Base-by-base conservation (phyloP, 2,797 vertebrate genomes). In the Falco naumanni region DNA sequence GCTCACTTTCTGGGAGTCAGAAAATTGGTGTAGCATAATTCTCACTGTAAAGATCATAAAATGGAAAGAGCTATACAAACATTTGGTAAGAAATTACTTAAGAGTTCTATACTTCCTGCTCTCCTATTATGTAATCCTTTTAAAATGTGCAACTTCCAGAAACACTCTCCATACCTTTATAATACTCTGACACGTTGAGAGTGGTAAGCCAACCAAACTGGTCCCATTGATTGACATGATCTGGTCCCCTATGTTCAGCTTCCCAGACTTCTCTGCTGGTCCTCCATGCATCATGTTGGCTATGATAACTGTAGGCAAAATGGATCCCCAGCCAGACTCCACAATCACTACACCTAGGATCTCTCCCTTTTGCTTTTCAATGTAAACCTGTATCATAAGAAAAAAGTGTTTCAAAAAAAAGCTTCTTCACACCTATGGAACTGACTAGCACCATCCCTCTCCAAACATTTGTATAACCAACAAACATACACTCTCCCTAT, bases 171-270 rank as follows among this genome's bases (percentile, higher is more conserved):
- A 11, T 97, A 99, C 99, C 99, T 99, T 99, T 96, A 99, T 99
- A 84, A 99, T 99, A 98, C 98, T 99, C 98, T 99, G 99, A 95
- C 99, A 99, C 39, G 99, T 99, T 45, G 99, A 99, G 28, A 99
- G 98, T 8, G 99, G 99, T 74, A 99, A 98, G 51, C 99, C 99
- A 95, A 99, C 99, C 95, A 99, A 98, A 95, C 99, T 99, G 94
- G 99, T 99, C 69, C 99, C 99, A 11, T 99, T 99, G 83, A 99
- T 99, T n/a, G 99, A 99, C 99, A 99, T 99, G 88, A 99, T 99
- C 98, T 99, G 99, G 97, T 99, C 99, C 57, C 99, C 99, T 17
- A 99, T 99, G 86, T 99, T 99, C 89, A 99, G 97, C 85, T 98
- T 98, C 39, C 99, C 99, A 9, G 99, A 99, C 86, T 99, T 99